phyloP scores from a whole-genome alignment of 37 sponge, comb jelly and placozoan species.

The Dysidea cf. avara region DNA sequence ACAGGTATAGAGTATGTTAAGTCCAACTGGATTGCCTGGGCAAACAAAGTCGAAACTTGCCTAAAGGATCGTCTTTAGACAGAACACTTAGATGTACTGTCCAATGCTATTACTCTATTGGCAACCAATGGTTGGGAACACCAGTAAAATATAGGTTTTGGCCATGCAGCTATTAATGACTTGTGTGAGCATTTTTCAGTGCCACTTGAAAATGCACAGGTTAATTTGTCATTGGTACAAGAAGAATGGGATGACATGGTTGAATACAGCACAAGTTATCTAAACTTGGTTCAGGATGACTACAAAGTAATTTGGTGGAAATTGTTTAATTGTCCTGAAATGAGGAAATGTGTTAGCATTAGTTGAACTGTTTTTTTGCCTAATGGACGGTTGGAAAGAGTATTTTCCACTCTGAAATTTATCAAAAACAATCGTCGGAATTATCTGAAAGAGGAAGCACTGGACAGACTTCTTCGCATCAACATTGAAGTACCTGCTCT shows the following conservation, averaged over 20 bases:
- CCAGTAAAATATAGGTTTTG: not conserved
- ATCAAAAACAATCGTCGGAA: too few relatives aligned
- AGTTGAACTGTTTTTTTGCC: too few relatives aligned
- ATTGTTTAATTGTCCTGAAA: too few relatives aligned
- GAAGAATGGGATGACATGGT: slow-evolving; percentile 3
- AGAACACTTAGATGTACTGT: not conserved
- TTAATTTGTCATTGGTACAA: not conserved
- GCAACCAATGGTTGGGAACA: not conserved
- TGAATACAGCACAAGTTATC: not conserved
- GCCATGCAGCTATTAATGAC: not conserved
- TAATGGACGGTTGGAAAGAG: too few relatives aligned
- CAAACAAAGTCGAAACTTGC: not conserved
- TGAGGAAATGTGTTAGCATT: too few relatives aligned
- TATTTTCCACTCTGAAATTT: too few relatives aligned
- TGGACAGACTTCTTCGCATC: too few relatives aligned
- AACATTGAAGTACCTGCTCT: too few relatives aligned
- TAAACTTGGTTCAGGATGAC: too few relatives aligned
- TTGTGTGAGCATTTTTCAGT: not conserved
- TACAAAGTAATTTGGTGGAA: too few relatives aligned
- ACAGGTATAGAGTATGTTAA: too few relatives aligned
- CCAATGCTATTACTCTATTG: not conserved
- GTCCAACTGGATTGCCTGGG: not conserved
- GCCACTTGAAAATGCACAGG: not conserved
- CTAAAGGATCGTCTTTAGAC: not conserved
- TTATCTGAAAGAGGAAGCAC: too few relatives aligned